These are phyloP conservation scores for Epinotia bilunana DNA, from an alignment of 2,888 invertebrate genomes.

Conservation along the genomic window DNA sequence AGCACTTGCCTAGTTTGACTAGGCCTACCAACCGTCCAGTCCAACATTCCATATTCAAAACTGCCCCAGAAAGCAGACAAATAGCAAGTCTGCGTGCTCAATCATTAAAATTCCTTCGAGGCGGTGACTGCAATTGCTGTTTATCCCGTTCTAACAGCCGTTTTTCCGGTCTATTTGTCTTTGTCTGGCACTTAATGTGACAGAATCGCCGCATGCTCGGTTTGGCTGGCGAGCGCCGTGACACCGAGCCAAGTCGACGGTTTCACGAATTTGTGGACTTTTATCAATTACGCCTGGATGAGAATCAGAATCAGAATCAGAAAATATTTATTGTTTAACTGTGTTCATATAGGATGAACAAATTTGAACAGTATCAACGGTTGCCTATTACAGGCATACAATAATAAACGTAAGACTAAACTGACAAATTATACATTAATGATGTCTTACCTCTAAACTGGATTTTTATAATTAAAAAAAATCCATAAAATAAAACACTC, in stretches of 20 bases:
- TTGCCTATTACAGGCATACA: too few species aligned
- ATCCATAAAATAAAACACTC: too few species aligned
- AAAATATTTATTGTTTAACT: too few species aligned
- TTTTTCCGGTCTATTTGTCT: constrained; percentile 83
- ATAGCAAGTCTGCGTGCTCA: constrained; percentile 56
- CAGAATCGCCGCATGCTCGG: constrained; percentile 79
- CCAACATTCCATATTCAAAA: constrained; percentile 20
- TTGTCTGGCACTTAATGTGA: constrained; percentile 81
- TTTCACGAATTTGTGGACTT: constrained; percentile 16
- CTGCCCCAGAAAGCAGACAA: constrained; percentile 21
- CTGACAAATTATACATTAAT: too few species aligned
- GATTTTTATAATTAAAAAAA: too few species aligned
- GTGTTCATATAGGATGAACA: too few species aligned
- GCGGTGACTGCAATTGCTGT: constrained; percentile 68
- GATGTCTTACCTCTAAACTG: too few species aligned
- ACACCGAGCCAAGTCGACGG: constrained; percentile 24
- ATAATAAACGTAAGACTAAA: too few species aligned
- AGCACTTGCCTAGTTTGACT: constrained; percentile 9
- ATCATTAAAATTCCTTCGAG: constrained; percentile 78
- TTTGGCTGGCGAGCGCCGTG: constrained; percentile 64
- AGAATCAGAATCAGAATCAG: too few species aligned
- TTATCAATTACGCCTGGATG: background rate
- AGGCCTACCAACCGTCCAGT: constrained; percentile 4
- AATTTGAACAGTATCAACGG: too few species aligned
- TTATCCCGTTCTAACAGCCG: constrained; percentile 75